Evolutionary conservation across 2,888 invertebrate species (phyloP), one percentile per base, ranked within the genome.

Genomic region (Scrobipalpa costella): DNA sequence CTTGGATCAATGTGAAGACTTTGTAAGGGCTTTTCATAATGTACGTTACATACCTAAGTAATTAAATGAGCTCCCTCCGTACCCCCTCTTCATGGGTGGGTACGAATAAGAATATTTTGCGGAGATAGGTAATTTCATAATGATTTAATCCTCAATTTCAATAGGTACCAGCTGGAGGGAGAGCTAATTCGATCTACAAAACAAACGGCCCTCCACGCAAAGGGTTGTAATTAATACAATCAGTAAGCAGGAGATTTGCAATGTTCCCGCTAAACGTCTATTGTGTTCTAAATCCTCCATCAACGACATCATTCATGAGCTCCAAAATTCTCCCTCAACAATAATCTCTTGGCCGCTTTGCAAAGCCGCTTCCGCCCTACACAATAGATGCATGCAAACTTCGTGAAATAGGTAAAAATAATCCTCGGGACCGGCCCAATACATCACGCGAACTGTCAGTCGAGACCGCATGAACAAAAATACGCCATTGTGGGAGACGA

Each of bases 371-470:
- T 91, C 91, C 91, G 90, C 73, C 73, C 75, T 71, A 69, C 73
- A 91, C 90, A 90, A 90, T 88, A 84, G 90, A 80, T 83, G 88
- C 88, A 88, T 88, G 91, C 88, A 85, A 90, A 90, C 88, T 89
- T 90, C 74, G 86, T 88, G 87, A 89, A 90, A 90, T 86, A 87
- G 89, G 89, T 85, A 90, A 89, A 90, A 90, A 90, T 91, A 91
- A 90, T 90, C 90, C 88, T 83, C 84, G 79, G 77, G 81, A 83
- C 80, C 72, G 78, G 81, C 76, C 85, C 87, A 90, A 91, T 91
- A 90, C 90, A 90, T 91, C 91, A 90, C 88, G 85, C 81, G 75
- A 87, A 84, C 87, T 91, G 90, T 89, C 90, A 90, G 86, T 81
- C 69, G 83, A 82, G 81, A 90, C 90, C 90, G 85, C 90, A 91